Percentiles rank a stretch among this genome's conserved stretches.
Evolutionary conservation across 2,113 vertebrate genomes (phyloP).

Genomic region (Engystomops pustulosus): DNA sequence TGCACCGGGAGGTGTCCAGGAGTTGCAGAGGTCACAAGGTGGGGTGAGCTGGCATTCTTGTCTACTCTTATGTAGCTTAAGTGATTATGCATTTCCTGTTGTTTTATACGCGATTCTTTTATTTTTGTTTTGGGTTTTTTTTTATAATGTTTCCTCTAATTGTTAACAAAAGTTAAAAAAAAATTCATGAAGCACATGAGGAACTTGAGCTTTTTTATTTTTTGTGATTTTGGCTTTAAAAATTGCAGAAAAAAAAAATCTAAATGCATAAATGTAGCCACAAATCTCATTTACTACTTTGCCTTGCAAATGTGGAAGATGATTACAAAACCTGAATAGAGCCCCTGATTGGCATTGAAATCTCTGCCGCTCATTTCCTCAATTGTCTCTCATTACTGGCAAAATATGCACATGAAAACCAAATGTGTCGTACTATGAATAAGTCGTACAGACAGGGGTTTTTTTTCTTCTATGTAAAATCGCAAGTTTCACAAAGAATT

Average conservation of each 20-base stretch:
- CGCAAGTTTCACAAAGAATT: not conserved
- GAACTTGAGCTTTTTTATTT: too few species aligned
- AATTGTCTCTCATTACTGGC: constrained; percentile 21
- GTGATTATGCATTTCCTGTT: too few species aligned
- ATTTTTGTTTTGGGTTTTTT: too few species aligned
- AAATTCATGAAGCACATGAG: too few species aligned
- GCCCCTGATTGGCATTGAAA: constrained; percentile 32
- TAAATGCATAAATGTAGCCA: not conserved
- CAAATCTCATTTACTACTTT: not conserved
- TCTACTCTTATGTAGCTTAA: too few species aligned
- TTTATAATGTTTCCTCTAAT: too few species aligned
- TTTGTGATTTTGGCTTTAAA: too few species aligned
- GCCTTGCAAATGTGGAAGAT: constrained; percentile 21
- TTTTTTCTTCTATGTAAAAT: not conserved
- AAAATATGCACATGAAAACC: constrained; percentile 12
- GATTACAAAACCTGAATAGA: constrained; percentile 3
- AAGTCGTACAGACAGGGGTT: not conserved
- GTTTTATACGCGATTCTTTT: too few species aligned
- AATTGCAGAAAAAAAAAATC: not conserved
- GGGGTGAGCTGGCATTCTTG: too few species aligned
- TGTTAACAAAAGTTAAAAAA: too few species aligned
- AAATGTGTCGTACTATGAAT: not conserved
- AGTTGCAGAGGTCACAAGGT: too few species aligned
- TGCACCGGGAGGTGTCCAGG: too few species aligned
- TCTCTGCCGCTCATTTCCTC: constrained; percentile 20